Conservation (phyloP, 2,797 vertebrate species). For the Macropodus opercularis region DNA sequence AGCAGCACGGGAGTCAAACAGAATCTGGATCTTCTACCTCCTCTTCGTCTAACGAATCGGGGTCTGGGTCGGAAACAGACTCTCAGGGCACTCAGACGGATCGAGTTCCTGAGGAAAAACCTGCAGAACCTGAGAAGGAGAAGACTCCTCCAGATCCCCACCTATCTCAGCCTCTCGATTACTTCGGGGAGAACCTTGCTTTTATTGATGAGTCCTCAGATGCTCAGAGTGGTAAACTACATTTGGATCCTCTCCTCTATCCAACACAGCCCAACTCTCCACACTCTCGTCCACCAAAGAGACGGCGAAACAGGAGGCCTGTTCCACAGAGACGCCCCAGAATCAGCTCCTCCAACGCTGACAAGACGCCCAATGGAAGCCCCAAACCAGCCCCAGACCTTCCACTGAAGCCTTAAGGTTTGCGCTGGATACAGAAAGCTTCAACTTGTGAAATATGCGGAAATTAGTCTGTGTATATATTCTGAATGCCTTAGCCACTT, state of each 20-base stretch:
- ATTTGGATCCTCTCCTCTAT: conserved; percentile 74
- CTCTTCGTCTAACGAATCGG: conserved; percentile 64
- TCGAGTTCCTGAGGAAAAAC: conserved; percentile 67
- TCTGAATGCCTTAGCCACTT: conserved; percentile 52
- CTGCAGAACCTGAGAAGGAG: conserved; percentile 33
- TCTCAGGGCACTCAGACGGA: conserved; percentile 79
- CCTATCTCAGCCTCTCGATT: conserved; percentile 84
- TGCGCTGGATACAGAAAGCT: conserved; percentile 13
- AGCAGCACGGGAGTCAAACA: conserved; percentile 38
- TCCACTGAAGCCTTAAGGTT: conserved; percentile 54
- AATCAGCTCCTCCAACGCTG: conserved; percentile 41
- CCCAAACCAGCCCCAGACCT: conserved; percentile 54
- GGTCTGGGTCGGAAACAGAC: conserved; percentile 72
- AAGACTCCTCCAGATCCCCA: conserved; percentile 45
- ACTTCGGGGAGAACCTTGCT: conserved; percentile 89
- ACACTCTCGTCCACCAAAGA: conserved; percentile 66
- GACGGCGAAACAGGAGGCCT: conserved; percentile 73
- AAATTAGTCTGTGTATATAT: conserved; percentile 36
- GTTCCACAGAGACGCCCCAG: conserved; percentile 58
- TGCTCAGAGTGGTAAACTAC: conserved; percentile 83
- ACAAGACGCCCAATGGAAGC: conserved; percentile 72
- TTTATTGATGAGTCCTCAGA: conserved; percentile 94
- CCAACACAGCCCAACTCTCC: conserved; percentile 42
- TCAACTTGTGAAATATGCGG: conserved; percentile 9
- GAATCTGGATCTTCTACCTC: conserved; percentile 70